Conservation (phyloP, 2,797 vertebrate species). For the Trematomus bernacchii region DNA sequence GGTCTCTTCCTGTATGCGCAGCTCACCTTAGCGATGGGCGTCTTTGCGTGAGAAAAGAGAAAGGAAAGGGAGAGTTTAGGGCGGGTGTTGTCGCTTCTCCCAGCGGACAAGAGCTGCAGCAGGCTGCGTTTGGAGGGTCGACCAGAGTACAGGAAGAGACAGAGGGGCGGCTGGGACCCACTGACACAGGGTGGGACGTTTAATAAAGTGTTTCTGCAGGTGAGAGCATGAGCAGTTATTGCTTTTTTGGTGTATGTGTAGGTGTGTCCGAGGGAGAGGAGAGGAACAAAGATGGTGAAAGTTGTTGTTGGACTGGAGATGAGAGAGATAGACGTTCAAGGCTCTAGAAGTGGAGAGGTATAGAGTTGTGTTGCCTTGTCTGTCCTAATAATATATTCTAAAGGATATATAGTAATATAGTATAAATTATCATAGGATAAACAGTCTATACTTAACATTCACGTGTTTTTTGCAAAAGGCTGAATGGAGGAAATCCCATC, state of each 20-base stretch:
- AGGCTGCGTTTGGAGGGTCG: slow-evolving; percentile 24
- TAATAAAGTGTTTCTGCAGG: slow-evolving; percentile 40
- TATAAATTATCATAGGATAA: neutral
- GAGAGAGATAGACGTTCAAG: neutral
- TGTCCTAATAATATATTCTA: neutral
- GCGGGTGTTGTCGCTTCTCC: slow-evolving; percentile 68
- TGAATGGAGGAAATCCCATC: neutral
- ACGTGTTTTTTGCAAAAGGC: neutral
- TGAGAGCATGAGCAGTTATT: slow-evolving; percentile 26
- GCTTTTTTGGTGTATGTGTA: neutral
- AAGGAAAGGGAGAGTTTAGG: slow-evolving; percentile 50
- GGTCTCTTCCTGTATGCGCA: slow-evolving; percentile 31
- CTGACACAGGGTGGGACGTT: slow-evolving; percentile 55
- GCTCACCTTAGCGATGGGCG: slow-evolving; percentile 27
- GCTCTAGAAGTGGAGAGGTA: neutral
- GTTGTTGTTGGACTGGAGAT: slow-evolving; percentile 7
- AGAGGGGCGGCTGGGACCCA: slow-evolving; percentile 37
- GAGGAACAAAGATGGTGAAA: slow-evolving; percentile 10
- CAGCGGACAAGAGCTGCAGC: slow-evolving; percentile 67
- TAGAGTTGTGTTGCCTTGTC: neutral
- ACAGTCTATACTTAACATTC: neutral
- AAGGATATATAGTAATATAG: neutral
- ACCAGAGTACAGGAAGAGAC: slow-evolving; percentile 43
- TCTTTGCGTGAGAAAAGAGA: slow-evolving; percentile 24
- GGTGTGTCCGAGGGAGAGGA: slow-evolving; percentile 20